A percentile compares a stretch with the other conserved stretches of the same genome.
These are phyloP conservation scores for Macroglossus sobrinus DNA, from an alignment of 2,113 vertebrate genomes.

Conservation along the genomic window DNA sequence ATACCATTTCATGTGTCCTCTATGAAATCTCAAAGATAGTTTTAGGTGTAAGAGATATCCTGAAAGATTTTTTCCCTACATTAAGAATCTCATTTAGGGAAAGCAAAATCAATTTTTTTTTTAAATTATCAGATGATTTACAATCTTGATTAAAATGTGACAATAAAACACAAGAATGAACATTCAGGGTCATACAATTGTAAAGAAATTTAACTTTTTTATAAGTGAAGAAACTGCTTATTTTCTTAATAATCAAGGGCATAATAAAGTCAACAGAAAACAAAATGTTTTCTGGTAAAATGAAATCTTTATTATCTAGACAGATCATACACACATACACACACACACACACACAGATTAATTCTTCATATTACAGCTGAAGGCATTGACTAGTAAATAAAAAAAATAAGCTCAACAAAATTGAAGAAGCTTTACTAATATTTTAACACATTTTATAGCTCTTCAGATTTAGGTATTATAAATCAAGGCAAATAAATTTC, in stretches of 20 bases:
- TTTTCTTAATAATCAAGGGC: slow-evolving; percentile 11
- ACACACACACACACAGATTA: no score
- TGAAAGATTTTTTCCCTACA: not conserved
- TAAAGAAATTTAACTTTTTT: not conserved
- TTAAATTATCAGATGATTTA: not conserved
- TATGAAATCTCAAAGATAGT: not conserved
- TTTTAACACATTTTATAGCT: not conserved
- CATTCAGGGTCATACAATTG: not conserved
- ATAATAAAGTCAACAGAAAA: not conserved
- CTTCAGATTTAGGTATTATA: not conserved
- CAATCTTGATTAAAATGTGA: not conserved
- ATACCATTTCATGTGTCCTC: not conserved
- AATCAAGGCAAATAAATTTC: not conserved
- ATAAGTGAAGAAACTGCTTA: not conserved
- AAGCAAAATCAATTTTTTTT: not conserved
- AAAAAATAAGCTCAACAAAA: not conserved
- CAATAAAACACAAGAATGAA: not conserved
- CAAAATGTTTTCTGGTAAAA: not conserved
- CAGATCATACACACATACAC: not conserved
- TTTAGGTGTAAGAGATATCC: not conserved
- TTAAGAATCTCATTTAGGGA: not conserved
- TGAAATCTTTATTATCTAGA: not conserved
- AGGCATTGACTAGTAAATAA: not conserved
- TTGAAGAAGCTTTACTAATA: not conserved
- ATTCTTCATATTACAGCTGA: not conserved